Percentiles rank a stretch among this genome's conserved stretches.
These are phyloP conservation scores for Coturnix japonica DNA, from an alignment of 2,113 vertebrate species.

Conservation along the genomic window DNA sequence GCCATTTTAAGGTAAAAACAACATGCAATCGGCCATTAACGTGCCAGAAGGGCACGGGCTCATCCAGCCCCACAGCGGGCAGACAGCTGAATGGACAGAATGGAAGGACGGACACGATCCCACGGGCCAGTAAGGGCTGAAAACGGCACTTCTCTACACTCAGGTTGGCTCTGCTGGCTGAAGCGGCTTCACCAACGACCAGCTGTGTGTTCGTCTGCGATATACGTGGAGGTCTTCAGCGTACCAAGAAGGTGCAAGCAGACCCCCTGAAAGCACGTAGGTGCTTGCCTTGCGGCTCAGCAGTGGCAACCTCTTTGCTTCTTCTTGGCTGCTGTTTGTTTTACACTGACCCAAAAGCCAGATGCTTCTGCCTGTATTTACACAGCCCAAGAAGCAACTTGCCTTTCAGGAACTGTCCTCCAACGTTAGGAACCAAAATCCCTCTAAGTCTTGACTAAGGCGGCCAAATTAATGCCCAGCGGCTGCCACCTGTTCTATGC, in stretches of 20 bases:
- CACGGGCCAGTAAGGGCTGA: background rate
- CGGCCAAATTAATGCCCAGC: background rate
- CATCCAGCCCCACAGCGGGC: background rate
- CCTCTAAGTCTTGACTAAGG: background rate
- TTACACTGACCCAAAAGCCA: background rate
- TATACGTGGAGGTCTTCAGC: accelerated
- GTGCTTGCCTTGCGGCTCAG: accelerated
- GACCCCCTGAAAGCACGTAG: background rate
- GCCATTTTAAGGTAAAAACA: background rate
- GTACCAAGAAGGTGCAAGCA: accelerated
- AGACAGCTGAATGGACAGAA: too few relatives aligned
- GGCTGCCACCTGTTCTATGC: background rate
- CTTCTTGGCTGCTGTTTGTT: background rate
- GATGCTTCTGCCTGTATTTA: background rate
- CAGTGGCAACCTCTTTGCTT: background rate
- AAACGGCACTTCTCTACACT: background rate
- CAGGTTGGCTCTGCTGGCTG: background rate
- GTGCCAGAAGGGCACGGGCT: too few relatives aligned
- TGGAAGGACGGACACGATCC: background rate
- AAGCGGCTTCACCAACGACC: background rate
- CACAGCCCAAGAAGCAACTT: background rate
- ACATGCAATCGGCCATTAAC: background rate
- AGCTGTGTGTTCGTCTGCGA: background rate
- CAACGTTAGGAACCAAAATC: background rate
- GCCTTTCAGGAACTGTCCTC: background rate